These are phyloP conservation scores for Crematogaster levior DNA, from an alignment of 2,888 invertebrate genomes.

Conservation along the genomic window DNA sequence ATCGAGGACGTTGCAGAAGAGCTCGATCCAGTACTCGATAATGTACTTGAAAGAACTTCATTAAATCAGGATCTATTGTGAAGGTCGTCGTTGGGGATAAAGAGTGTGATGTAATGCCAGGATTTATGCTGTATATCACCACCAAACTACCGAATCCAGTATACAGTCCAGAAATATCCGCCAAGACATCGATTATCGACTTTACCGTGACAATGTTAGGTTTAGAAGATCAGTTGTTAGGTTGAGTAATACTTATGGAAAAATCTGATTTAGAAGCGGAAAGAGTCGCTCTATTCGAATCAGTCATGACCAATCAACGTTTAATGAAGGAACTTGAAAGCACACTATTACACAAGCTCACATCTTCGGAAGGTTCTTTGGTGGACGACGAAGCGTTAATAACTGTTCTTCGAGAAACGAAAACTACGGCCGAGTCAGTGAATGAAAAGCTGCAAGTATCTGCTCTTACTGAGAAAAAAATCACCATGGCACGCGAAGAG, in stretches of 20 bases:
- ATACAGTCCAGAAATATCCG: constrained; percentile 98
- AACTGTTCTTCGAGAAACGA: constrained; percentile 93
- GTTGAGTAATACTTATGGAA: constrained; percentile 97
- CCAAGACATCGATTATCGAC: constrained; percentile 98
- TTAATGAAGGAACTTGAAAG: constrained; percentile 98
- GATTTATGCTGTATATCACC: constrained; percentile 97
- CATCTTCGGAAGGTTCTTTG: constrained; percentile 96
- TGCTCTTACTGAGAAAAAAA: constrained; percentile 97
- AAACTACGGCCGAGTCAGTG: constrained; percentile 96
- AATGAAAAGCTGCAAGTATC: constrained; percentile 97
- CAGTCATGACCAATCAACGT: constrained; percentile 98
- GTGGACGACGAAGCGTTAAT: constrained; percentile 98
- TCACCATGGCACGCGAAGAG: constrained; percentile 97
- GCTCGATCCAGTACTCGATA: constrained; percentile 98
- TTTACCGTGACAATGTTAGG: constrained; percentile 99
- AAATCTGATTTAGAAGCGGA: constrained; percentile 98
- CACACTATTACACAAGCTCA: constrained; percentile 95
- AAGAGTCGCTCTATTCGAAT: constrained; percentile 96
- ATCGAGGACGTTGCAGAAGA: constrained; percentile 98
- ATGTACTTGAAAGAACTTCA: constrained; percentile 98
- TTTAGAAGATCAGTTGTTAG: constrained; percentile 97
- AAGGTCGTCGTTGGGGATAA: constrained; percentile 98
- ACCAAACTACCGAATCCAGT: constrained; percentile 98
- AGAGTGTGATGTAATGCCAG: constrained; percentile 98
- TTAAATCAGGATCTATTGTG: constrained; percentile 98